These are phyloP conservation scores for Hippocampus kuda DNA, from an alignment of 2,797 vertebrate species.

Conservation along the genomic window DNA sequence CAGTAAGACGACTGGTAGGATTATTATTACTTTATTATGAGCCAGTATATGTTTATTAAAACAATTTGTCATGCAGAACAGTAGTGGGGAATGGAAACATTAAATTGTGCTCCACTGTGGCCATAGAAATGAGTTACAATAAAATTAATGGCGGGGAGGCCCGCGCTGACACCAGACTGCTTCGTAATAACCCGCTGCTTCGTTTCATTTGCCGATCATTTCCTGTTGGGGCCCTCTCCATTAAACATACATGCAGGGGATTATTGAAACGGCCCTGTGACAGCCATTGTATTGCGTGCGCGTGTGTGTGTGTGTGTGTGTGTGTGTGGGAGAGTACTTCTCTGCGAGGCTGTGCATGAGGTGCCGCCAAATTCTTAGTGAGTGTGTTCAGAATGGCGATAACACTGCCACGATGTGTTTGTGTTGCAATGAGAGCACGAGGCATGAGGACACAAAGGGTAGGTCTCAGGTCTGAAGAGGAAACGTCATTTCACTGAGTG, in stretches of 20 bases:
- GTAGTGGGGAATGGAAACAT: slow-evolving; percentile 94
- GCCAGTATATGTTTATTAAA: slow-evolving; percentile 99
- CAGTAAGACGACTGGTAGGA: slow-evolving; percentile 88
- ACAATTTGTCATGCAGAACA: slow-evolving; percentile 99
- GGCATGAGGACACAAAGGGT: slow-evolving; percentile 45
- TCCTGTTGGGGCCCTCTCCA: slow-evolving; percentile 85
- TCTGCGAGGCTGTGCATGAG: neutral
- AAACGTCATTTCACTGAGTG: slow-evolving; percentile 57
- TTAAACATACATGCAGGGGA: slow-evolving; percentile 89
- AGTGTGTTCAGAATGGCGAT: neutral
- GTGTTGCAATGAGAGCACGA: slow-evolving; percentile 41
- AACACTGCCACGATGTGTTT: slow-evolving; percentile 19
- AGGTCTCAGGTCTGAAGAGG: slow-evolving; percentile 50
- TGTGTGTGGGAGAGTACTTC: neutral
- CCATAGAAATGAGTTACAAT: slow-evolving; percentile 93
- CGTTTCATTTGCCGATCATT: slow-evolving; percentile 91
- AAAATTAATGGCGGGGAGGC: slow-evolving; percentile 86
- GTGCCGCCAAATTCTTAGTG: neutral
- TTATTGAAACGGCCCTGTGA: slow-evolving; percentile 78
- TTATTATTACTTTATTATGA: slow-evolving; percentile 99
- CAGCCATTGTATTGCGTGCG: slow-evolving; percentile 65
- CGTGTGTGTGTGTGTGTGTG: slow-evolving; percentile 23
- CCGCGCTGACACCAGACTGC: slow-evolving; percentile 71
- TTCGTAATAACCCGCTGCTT: slow-evolving; percentile 77
- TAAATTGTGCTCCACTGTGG: slow-evolving; percentile 93